phyloP scores from a whole-genome alignment of 92 coral and sea anemone species.

The Hydrozoanthus gracilis region DNA sequence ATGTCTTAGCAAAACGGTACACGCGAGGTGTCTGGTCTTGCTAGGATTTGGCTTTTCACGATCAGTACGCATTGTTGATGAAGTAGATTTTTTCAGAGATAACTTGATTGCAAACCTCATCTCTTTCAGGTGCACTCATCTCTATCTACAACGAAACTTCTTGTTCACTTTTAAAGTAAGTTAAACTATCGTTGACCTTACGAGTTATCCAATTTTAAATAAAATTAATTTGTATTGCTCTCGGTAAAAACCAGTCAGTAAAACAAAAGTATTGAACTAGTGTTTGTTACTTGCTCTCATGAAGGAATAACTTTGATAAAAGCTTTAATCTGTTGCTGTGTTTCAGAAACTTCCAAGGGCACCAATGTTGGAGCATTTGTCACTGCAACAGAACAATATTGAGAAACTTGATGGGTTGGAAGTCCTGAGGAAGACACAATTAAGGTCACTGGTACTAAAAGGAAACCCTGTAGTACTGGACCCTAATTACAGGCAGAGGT shows the following conservation, averaged over 20 bases:
- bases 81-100: not conserved
- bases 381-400: slow-evolving; percentile 90
- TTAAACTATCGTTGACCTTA: not conserved
- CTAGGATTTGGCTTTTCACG: slow-evolving; percentile 25
- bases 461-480: slow-evolving; percentile 93
- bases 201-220: not conserved
- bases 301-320: not conserved
- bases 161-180: slow-evolving; percentile 81
- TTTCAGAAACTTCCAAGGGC: slow-evolving; percentile 88
- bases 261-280: not conserved
- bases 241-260: not conserved
- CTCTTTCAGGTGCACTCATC: slow-evolving; percentile 83
- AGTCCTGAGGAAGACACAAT: slow-evolving; percentile 68
- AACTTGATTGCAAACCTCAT: not conserved
- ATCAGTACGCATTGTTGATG: not conserved
- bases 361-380: slow-evolving; percentile 87
- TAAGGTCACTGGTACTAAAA: slow-evolving; percentile 81
- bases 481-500: slow-evolving; percentile 91
- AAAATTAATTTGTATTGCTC: not conserved
- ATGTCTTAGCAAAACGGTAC: slow-evolving; percentile 3
- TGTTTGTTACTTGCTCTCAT: too few relatives aligned
- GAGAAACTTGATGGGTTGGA: slow-evolving; percentile 82
- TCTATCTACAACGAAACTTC: slow-evolving; percentile 92
- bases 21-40: slow-evolving; percentile 4
- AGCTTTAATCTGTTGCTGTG: not conserved